Evolutionary conservation across 2,113 vertebrate species (phyloP).

Genomic region (Mastomys natalensis): DNA sequence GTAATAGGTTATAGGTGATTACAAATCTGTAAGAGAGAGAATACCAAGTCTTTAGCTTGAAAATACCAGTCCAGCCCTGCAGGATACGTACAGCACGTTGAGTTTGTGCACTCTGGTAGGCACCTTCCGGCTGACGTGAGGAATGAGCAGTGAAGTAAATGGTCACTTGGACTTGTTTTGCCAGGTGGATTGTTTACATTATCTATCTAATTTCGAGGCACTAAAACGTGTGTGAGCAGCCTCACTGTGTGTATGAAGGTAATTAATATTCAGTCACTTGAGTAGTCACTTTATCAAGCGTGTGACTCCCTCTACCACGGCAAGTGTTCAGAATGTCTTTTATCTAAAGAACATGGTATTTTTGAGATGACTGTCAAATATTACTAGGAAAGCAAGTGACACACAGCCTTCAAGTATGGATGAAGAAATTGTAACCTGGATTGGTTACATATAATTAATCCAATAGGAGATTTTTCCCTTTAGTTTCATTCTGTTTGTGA

Average conservation of each 20-base stretch:
- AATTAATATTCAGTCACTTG: not conserved
- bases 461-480: conserved; percentile 1
- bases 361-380: conserved; percentile 39
- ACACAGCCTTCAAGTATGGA: not conserved
- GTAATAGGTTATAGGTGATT: not conserved
- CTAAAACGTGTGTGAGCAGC: not conserved
- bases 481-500: not conserved
- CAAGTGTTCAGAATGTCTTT: conserved; percentile 44
- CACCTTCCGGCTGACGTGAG: conserved; percentile 37
- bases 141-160: not conserved
- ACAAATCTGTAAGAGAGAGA: conserved; percentile 48
- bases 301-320: not conserved
- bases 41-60: not conserved
- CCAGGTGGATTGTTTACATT: not conserved
- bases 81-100: not conserved
- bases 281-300: conserved; percentile 22
- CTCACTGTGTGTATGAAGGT: not conserved
- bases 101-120: not conserved
- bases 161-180: not conserved
- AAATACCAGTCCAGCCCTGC: conserved; percentile 10
- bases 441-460: conserved; percentile 15
- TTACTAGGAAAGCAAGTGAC: not conserved
- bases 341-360: conserved; percentile 54
- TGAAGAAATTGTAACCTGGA: conserved; percentile 21
- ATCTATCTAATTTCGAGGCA: conserved; percentile 4